Base-by-base conservation (phyloP, 2,113 vertebrate species). In the Galbula dea region DNA sequence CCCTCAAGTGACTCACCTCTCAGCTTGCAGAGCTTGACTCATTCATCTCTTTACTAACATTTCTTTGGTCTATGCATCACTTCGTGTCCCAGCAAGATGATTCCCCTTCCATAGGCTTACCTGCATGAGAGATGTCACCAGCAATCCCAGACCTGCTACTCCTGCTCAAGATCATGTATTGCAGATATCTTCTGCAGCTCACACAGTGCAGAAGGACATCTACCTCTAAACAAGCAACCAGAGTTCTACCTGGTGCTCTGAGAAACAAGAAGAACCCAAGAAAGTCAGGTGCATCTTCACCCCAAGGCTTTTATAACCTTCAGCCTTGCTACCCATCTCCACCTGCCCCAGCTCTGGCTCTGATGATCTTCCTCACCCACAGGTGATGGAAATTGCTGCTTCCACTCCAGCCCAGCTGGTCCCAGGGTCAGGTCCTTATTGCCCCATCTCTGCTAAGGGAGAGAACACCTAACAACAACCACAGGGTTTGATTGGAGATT, bases 211-310 rank as follows among this genome's bases (percentile, higher is more conserved):
- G 12, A 11, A 8, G 34, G 6, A 1, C 0, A 4, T 1, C 23
- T 6, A 7, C 0, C 45, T 21, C 18, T 30, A 3, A 7, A 26
- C 5, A 15, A 20, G 2, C 34, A 52, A 3, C 0, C 0, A 3
- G 17, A 34, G 2, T 7, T 37, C 23, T 10, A 0, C 4, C 23
- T 3, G 15, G 5, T 4, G 2, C 24, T 29, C 77, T 9, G 2
- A 36, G 18, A 30, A 54, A 6, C 1, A 0, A 49, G 23, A 5
- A 22, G 3, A 39, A 0, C 24, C 45, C 15, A 5, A 2, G 5
- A 21, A 2, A 10, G 1, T 0, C 24, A 8, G 0, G 1, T 2
- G 2, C 0, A 0, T 12, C 13, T 5, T 23, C 12, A 0, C 17
- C 45, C 11, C 29, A 0, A 2, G n/a, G 30, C 1, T 9, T 66